Evolutionary conservation across 2,888 invertebrate genomes (phyloP), one percentile per base, ranked within the genome.

Genomic region (Acrocyrtus sp.): DNA sequence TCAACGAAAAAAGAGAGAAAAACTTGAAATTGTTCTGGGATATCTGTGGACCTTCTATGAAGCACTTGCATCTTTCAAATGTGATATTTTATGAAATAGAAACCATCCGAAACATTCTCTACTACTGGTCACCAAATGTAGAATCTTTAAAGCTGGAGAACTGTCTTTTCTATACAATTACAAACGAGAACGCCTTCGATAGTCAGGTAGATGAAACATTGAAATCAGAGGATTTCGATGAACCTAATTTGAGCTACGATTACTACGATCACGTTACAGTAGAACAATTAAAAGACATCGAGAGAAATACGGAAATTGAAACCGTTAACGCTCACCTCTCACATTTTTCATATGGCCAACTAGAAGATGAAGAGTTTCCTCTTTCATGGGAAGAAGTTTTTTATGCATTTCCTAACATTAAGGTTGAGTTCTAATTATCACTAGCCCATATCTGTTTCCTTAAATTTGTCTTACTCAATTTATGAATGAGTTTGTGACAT

Each of bases 251-350:
- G 19, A 72, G 72, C 47, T 75, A 75, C 24, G 74, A 77, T 58
- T 75, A 77, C 39, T 74, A 77, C 26, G 77, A 77, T 21, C 69
- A 74, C 58, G 72, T 77, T n/a, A 72, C 72, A 3, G 77, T 75
- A 3, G 74, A 68, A n/a, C 74, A 77, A 41, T 43, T 77, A 12
- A 74, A 72, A 29, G 53, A 77, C 19, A 56, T 75, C 12, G 62
- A 63, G 29, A 45, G 51, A 12, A 21, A 60, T 24, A 3, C 5
- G 5, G 34, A 48, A 12, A 34, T 72, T 17, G 19, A 21, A 1
- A 43, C 39, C 22, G 26, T 29, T 1, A 77, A 77, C 39, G 24
- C n/a, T 39, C 50, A 56, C 4, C 60, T 77, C 4, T 34, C 21
- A 17, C 65, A 65, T 24, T 53, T 77, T 5, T 17, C 48, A 1